Conservation (phyloP, 2,888 invertebrate genomes). For the Lithophane semibrunnea region DNA sequence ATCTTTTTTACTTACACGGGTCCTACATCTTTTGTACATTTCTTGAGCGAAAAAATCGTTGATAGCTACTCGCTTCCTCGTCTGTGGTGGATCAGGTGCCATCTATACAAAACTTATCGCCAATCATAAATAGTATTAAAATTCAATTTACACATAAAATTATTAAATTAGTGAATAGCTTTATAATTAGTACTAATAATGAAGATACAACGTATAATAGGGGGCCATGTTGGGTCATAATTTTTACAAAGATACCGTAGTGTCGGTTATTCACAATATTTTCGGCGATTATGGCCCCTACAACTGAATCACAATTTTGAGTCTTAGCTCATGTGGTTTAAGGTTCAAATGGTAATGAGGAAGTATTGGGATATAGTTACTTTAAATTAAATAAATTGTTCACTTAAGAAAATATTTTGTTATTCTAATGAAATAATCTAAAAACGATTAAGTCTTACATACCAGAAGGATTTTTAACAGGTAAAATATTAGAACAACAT, state of each 20-base stretch:
- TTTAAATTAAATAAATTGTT: not conserved
- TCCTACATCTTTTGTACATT: not conserved
- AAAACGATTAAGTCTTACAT: not conserved
- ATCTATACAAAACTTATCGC: conserved; percentile 21
- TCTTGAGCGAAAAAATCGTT: not conserved
- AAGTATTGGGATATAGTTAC: not conserved
- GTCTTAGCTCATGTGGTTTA: conserved; percentile 55
- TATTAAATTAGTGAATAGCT: conserved; percentile 41
- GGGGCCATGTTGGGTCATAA: not conserved
- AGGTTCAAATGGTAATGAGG: conserved; percentile 2
- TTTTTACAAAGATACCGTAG: conserved; percentile 11
- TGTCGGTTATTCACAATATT: conserved; percentile 28
- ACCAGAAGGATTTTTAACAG: not conserved
- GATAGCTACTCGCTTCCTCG: not conserved
- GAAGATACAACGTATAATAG: conserved; percentile 32
- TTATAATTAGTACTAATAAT: conserved; percentile 42
- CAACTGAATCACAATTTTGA: conserved; percentile 40
- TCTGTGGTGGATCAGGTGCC: not conserved
- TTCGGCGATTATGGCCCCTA: conserved; percentile 20
- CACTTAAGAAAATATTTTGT: not conserved
- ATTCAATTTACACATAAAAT: conserved; percentile 41
- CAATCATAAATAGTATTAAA: conserved; percentile 44
- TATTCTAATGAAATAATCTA: conserved; percentile 3
- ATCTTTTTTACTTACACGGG: not conserved
- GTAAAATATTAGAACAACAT: not conserved